phyloP scores from a whole-genome alignment of 2,797 vertebrate species.

The Balearica regulorum region DNA sequence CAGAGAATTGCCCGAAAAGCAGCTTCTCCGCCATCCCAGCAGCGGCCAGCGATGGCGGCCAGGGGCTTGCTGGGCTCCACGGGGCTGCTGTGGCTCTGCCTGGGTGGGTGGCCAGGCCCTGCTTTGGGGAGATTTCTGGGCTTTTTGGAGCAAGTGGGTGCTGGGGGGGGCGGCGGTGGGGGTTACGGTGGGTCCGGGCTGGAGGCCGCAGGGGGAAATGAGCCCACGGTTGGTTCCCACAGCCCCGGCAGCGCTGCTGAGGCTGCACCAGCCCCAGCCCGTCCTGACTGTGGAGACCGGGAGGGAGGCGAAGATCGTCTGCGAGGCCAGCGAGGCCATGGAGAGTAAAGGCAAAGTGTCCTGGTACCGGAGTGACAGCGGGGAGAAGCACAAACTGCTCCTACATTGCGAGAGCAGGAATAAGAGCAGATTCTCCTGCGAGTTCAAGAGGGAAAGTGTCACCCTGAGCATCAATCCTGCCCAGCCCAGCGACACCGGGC shows the following conservation, averaged over 20 bases:
- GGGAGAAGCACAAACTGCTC: background rate
- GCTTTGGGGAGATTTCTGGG: background rate
- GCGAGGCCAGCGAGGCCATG: fast-evolving
- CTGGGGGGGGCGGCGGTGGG: background rate
- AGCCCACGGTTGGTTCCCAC: background rate
- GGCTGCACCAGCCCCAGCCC: background rate
- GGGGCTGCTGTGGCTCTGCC: background rate
- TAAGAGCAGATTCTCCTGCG: too few relatives aligned
- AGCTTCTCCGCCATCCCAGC: background rate
- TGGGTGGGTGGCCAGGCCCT: background rate
- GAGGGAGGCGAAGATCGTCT: background rate
- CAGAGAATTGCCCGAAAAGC: background rate
- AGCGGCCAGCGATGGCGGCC: background rate
- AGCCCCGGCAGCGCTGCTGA: background rate
- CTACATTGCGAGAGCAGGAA: too few relatives aligned
- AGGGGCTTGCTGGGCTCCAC: background rate
- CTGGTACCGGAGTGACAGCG: background rate
- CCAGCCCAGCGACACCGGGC: too few relatives aligned
- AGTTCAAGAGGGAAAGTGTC: too few relatives aligned
- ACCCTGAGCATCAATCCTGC: too few relatives aligned
- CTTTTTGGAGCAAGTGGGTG: background rate
- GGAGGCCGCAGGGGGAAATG: background rate
- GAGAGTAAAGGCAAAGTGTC: fast-evolving
- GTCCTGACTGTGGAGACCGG: background rate
- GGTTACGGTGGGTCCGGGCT: too few relatives aligned